Percentiles rank a stretch among this genome's conserved stretches.
Evolutionary conservation across 2,888 invertebrate genomes (phyloP).

Genomic region (Drosophila birchii): DNA sequence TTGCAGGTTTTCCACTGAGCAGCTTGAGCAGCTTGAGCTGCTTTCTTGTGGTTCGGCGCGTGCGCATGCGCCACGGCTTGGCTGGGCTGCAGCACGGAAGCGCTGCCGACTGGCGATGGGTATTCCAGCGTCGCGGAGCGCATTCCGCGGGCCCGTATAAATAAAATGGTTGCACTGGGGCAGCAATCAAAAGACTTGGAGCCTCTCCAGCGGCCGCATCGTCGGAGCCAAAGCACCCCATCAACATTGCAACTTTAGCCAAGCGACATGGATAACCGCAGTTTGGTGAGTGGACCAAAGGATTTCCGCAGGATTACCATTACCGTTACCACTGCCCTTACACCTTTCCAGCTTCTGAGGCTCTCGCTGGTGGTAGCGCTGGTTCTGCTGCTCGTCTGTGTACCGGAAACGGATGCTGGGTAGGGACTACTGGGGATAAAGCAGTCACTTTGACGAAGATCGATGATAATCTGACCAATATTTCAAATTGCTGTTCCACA

Average conservation of each 20-base stretch:
- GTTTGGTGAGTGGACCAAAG: slow-evolving; percentile 59
- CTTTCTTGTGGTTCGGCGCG: slow-evolving; percentile 52
- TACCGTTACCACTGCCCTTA: not conserved
- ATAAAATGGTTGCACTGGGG: slow-evolving; percentile 66
- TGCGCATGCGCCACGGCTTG: slow-evolving; percentile 46
- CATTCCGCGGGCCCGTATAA: slow-evolving; percentile 55
- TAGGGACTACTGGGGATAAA: slow-evolving; percentile 33
- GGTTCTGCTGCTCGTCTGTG: slow-evolving; percentile 65
- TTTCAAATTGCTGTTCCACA: slow-evolving; percentile 14
- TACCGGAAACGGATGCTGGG: slow-evolving; percentile 76
- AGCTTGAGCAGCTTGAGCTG: slow-evolving; percentile 3
- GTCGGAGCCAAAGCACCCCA: slow-evolving; percentile 36
- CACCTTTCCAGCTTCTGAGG: slow-evolving; percentile 64
- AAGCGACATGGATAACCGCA: slow-evolving; percentile 68
- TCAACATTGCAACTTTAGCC: slow-evolving; percentile 16
- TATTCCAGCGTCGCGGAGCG: slow-evolving; percentile 48
- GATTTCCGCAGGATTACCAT: slow-evolving; percentile 11
- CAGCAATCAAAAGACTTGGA: slow-evolving; percentile 68
- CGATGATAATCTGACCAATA: not conserved
- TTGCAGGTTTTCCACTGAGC: slow-evolving; percentile 53
- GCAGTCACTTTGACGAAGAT: not conserved
- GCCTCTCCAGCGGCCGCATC: slow-evolving; percentile 57
- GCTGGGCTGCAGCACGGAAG: slow-evolving; percentile 61
- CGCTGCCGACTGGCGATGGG: slow-evolving; percentile 50
- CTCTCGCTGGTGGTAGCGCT: slow-evolving; percentile 70